Conservation (phyloP, 2,888 invertebrate genomes). For the Aleiodes testaceus region DNA sequence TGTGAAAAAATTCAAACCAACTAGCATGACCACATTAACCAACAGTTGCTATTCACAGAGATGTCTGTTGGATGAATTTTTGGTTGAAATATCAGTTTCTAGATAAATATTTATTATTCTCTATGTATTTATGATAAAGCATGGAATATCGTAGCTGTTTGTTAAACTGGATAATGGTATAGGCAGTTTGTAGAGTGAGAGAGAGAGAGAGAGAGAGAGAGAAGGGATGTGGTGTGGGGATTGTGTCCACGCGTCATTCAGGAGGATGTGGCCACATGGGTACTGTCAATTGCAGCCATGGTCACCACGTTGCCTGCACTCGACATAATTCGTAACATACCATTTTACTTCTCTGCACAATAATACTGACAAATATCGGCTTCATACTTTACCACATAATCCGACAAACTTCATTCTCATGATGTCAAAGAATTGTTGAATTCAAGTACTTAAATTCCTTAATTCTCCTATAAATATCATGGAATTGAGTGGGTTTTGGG, state of each 20-base stretch:
- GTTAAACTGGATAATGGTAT: constrained; percentile 38
- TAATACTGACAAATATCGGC: constrained; percentile 32
- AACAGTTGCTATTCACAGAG: too few relatives aligned
- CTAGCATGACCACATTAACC: too few relatives aligned
- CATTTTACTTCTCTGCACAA: constrained; percentile 20
- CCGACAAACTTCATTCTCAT: constrained; percentile 2
- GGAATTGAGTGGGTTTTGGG: too few relatives aligned
- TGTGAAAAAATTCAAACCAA: too few relatives aligned
- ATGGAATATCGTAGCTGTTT: constrained; percentile 40
- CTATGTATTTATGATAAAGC: constrained; percentile 35
- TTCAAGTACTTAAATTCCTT: too few relatives aligned
- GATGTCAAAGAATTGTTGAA: background rate
- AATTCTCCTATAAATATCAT: too few relatives aligned
- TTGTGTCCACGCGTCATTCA: constrained; percentile 49
- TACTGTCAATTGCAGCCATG: constrained; percentile 60
- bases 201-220: background rate
- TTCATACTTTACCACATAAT: constrained; percentile 13
- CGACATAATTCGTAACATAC: constrained; percentile 53
- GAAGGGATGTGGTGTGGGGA: constrained; percentile 25
- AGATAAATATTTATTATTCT: too few relatives aligned
- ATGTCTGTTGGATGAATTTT: too few relatives aligned
- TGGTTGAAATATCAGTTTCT: too few relatives aligned
- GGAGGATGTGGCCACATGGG: constrained; percentile 63
- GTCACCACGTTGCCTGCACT: constrained; percentile 57
- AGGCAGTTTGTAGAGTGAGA: background rate